Base-by-base conservation (phyloP, 2,797 vertebrate genomes). In the Echeneis naucrates region DNA sequence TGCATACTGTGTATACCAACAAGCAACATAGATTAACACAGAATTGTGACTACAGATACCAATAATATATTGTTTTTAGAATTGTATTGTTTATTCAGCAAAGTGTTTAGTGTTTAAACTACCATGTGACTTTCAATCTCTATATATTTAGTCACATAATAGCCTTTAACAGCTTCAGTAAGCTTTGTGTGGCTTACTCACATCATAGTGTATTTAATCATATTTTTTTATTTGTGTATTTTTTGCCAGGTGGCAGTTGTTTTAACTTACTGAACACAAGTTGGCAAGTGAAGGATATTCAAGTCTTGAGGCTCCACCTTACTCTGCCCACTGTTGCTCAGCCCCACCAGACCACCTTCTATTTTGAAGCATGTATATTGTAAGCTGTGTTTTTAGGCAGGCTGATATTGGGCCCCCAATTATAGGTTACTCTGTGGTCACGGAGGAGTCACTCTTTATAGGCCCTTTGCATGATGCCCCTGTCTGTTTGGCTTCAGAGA, bases 401-500 rank as follows among this genome's bases (percentile, higher is more conserved):
- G 51, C 82, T 83, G 89, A 91, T 91, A 89, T 91, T 78, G 76
- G 82, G 54, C 72, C 81, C 87, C 86, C 89, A 91, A 92, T 94
- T 93, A 93, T 90, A 91, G 89, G 91, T 83, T 89, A 16, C 73
- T 51, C 81, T 91, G 90, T 92, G 92, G 89, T 84, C 82, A 89
- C 87, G 87, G 78, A 90, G 87, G 88, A 86, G 75, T 91, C 57
- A 45, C 85, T 84, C 64, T 84, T 84, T 91, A 84, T 91, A 88
- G 83, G 63, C 75, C 62, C 52, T 78, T 59, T 35, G 55, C 60
- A 63, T 62, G 55, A 48, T 52, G 68, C 37, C 38, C 65, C 54
- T 66, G 58, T 72, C 65, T 50, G 52, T 71, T 84, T 75, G 65
- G 38, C 58, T 75, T 66, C n/a, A 11, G 73, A 68, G 77, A 70